Conservation (phyloP, 2,888 invertebrate genomes). For the Hipparchia semele region DNA sequence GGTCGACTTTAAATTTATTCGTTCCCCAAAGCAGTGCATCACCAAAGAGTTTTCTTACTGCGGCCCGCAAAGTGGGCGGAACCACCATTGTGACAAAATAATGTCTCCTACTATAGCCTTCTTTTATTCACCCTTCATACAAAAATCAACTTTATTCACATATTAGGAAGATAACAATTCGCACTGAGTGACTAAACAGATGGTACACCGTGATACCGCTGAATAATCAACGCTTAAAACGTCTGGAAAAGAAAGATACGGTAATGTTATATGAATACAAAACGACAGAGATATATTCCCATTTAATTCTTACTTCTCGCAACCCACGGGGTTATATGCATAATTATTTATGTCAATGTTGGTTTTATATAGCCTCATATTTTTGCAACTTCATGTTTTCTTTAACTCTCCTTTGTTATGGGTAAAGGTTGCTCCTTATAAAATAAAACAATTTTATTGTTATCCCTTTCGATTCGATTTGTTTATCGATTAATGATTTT, state of each 20-base stretch:
- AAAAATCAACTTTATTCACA: slow-evolving; percentile 62
- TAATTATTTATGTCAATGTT: slow-evolving; percentile 35
- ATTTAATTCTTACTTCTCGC: slow-evolving; percentile 78
- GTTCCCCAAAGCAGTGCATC: slow-evolving; percentile 80
- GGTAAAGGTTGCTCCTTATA: neutral
- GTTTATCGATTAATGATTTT: neutral
- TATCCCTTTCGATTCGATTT: neutral
- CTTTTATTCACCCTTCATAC: slow-evolving; percentile 48
- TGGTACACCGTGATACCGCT: slow-evolving; percentile 76
- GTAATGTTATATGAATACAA: slow-evolving; percentile 83
- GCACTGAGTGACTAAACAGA: slow-evolving; percentile 58
- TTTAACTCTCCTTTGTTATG: slow-evolving; percentile 2
- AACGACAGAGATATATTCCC: slow-evolving; percentile 79
- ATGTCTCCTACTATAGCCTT: slow-evolving; percentile 76
- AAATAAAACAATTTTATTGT: neutral
- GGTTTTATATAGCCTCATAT: slow-evolving; percentile 22
- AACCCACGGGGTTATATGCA: slow-evolving; percentile 71
- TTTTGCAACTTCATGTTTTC: slow-evolving; percentile 22
- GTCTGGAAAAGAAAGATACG: slow-evolving; percentile 82
- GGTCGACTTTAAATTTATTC: slow-evolving; percentile 77
- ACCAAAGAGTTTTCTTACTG: slow-evolving; percentile 69
- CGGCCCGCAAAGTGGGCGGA: slow-evolving; percentile 76
- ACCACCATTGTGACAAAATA: slow-evolving; percentile 82
- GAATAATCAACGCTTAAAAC: slow-evolving; percentile 83
- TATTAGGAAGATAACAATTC: slow-evolving; percentile 53